Evolutionary conservation across 2,888 invertebrate genomes (phyloP), one percentile per base, ranked within the genome.

Genomic region (Elegia similella): DNA sequence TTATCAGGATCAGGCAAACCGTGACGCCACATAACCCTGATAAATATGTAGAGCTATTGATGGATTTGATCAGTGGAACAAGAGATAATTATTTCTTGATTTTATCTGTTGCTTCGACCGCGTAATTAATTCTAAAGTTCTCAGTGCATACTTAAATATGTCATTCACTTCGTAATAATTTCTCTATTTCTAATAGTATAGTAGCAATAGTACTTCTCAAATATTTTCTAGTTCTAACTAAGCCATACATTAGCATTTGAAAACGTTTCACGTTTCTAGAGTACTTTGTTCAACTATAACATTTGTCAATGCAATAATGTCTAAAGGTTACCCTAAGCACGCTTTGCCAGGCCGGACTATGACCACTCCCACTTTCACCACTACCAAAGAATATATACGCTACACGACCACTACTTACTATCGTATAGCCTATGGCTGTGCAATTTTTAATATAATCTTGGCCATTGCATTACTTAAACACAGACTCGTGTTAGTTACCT

Each of bases 201-300:
- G 23, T 3, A n/a, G n/a, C n/a, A n/a, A n/a, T n/a, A n/a, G n/a
- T n/a, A 23, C 2, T 23, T 23, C 23, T 23, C 23, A 23, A 23
- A 23, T 2, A 23, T 23, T 23, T 23, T 23, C 23, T 23, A n/a
- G n/a, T n/a, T n/a, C n/a, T n/a, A n/a, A n/a, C n/a, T n/a, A 23
- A 23, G 23, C 23, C n/a, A n/a, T 23, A 2, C 10, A 38, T n/a
- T 12, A 34, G 34, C 34, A 34, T 34, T 34, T 34, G 34, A 12
- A 38, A 12, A n/a, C 38, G 38, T 38, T 38, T 38, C 38, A 12
- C n/a, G 46, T 46, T 46, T 34, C 3, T 34, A 34, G 17, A 50
- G 50, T 34, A 50, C 17, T 16, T 30, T 15, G 50, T 50, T 50
- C 42, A 29, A 53, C 53, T 53, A 53, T 53, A 53, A 43, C 42